Conservation (phyloP, 2,113 vertebrate genomes). For the Raphicerus campestris region DNA sequence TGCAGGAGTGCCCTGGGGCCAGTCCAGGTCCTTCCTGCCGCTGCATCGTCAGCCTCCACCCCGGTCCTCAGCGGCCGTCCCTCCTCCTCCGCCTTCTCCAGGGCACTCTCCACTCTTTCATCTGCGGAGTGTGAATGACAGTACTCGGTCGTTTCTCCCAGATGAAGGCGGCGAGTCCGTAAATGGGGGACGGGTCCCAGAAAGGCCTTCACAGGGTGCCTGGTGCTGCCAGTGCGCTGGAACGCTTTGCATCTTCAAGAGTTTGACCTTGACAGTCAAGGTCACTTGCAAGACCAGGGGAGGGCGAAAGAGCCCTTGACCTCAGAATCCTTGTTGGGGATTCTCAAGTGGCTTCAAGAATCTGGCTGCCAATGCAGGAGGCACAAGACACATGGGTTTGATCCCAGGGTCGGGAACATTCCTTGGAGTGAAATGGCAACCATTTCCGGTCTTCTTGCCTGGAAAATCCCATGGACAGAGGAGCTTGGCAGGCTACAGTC, state of each 20-base stretch:
- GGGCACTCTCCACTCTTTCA: neutral
- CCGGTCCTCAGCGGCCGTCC: rapidly evolving
- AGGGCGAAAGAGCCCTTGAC: rapidly evolving
- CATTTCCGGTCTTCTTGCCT: neutral
- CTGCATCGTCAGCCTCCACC: rapidly evolving
- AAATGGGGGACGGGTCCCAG: neutral
- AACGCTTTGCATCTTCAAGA: rapidly evolving
- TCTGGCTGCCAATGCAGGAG: neutral
- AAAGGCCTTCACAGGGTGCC: rapidly evolving
- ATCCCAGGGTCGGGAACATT: neutral
- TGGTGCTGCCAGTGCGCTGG: rapidly evolving
- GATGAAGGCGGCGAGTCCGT: rapidly evolving
- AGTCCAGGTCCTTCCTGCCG: neutral
- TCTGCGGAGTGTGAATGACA: rapidly evolving
- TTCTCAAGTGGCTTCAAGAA: neutral
- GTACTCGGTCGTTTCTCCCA: neutral
- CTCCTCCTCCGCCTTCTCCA: rapidly evolving
- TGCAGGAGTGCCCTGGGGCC: rapidly evolving
- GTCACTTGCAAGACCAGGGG: neutral
- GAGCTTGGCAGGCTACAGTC: neutral
- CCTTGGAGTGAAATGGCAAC: neutral
- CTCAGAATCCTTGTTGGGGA: neutral
- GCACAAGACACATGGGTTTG: neutral
- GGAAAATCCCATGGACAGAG: neutral
- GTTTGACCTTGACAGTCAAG: rapidly evolving